Conservation (phyloP, 30 jellyfish, hydroid and myxozoan genomes). For the Aurelia sp. region DNA sequence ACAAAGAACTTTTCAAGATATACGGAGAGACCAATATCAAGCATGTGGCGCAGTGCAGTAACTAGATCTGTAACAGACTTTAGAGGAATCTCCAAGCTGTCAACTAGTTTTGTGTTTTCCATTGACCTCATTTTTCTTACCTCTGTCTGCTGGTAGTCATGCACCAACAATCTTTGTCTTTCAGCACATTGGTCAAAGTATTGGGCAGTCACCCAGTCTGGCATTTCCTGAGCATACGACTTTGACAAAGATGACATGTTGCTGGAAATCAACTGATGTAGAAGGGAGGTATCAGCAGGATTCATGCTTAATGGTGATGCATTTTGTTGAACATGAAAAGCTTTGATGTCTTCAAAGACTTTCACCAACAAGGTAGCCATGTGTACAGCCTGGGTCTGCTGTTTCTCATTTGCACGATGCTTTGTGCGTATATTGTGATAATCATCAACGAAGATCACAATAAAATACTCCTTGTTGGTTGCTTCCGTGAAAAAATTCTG, state of each 20-base stretch:
- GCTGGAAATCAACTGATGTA: background rate
- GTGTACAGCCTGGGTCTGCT: slow-evolving; percentile 26
- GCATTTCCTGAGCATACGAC: slow-evolving; percentile 31
- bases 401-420: slow-evolving; percentile 12
- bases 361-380: slow-evolving; percentile 24
- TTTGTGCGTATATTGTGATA: slow-evolving; percentile 27
- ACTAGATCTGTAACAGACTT: slow-evolving; percentile 10
- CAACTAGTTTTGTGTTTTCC: slow-evolving; percentile 29
- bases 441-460: slow-evolving; percentile 36
- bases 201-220: slow-evolving; percentile 25
- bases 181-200: slow-evolving; percentile 18
- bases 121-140: slow-evolving; percentile 4
- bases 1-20: slow-evolving; percentile 56
- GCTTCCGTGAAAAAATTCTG: slow-evolving; percentile 28
- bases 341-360: slow-evolving; percentile 9
- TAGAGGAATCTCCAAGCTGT: slow-evolving; percentile 5
- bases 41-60: slow-evolving; percentile 20
- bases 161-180: slow-evolving; percentile 7
- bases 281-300: slow-evolving; percentile 23
- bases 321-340: background rate
- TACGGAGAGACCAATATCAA: slow-evolving; percentile 47
- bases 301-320: background rate
- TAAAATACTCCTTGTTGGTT: slow-evolving; percentile 10
- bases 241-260: slow-evolving; percentile 9
- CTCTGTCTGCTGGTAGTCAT: slow-evolving; percentile 16